Conservation (phyloP, 2,113 vertebrate species). For the Felis catus region DNA sequence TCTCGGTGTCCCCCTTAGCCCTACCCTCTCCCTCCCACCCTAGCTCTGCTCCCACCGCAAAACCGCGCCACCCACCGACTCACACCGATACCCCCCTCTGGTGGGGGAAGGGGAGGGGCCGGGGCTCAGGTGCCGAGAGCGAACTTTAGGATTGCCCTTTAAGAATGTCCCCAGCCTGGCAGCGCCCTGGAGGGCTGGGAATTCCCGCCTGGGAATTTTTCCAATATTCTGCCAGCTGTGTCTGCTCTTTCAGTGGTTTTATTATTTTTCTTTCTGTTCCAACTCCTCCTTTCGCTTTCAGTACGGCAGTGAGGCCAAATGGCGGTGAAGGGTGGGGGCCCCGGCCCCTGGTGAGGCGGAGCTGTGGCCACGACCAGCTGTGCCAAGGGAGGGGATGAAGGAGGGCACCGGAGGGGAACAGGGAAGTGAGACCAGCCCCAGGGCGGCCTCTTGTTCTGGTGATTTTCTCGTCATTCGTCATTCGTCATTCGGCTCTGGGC, state of each 20-base stretch:
- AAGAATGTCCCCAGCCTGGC: neutral
- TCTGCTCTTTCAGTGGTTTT: conserved; percentile 60
- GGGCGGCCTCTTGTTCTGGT: neutral
- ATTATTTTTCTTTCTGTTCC: conserved; percentile 46
- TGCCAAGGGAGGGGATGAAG: neutral
- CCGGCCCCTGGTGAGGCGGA: conserved; percentile 6
- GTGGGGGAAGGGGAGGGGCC: neutral
- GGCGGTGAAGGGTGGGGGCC: neutral
- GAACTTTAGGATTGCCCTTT: conserved; percentile 4
- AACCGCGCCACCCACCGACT: neutral
- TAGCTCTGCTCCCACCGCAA: neutral
- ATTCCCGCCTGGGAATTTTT: conserved; percentile 69
- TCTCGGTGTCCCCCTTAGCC: neutral
- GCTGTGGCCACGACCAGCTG: neutral
- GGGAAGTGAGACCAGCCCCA: neutral
- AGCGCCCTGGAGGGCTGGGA: conserved; percentile 48
- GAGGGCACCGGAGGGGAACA: neutral
- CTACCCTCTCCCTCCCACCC: neutral
- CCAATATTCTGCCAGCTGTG: conserved; percentile 72
- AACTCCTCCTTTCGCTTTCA: conserved; percentile 65
- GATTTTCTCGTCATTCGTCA: neutral
- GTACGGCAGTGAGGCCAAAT: neutral
- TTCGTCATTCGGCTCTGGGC: neutral
- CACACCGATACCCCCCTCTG: neutral
- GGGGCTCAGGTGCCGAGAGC: neutral